Conservation (phyloP, 2,113 vertebrate species). For the Urocynchramus pylzowi region DNA sequence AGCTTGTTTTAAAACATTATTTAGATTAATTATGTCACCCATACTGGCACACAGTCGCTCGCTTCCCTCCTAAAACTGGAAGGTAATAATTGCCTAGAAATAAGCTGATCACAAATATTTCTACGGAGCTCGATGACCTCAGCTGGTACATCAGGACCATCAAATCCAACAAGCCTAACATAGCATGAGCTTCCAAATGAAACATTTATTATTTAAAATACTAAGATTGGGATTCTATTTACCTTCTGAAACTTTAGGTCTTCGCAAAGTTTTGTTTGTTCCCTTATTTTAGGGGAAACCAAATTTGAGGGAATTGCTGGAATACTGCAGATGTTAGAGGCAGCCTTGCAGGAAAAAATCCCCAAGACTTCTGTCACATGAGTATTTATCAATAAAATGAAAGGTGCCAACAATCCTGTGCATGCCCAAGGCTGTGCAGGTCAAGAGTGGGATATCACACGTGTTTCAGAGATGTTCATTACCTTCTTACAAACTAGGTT, state of each 20-base stretch:
- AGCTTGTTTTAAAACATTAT: neutral
- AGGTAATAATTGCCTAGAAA: neutral
- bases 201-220: neutral
- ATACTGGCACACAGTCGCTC: neutral
- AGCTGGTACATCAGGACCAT: neutral
- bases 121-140: neutral
- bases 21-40: neutral
- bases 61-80: neutral
- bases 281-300: neutral
- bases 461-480: neutral
- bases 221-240: neutral
- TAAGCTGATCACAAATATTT: neutral
- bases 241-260: neutral
- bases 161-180: neutral
- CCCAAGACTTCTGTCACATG: neutral
- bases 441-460: neutral
- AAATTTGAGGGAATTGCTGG: neutral
- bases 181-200: neutral
- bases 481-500: neutral
- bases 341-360: neutral
- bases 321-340: neutral
- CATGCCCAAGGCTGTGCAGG: neutral
- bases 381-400: neutral
- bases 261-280: neutral
- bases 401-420: neutral